A percentile compares a stretch with the other conserved stretches of the same genome.
Conservation (phyloP, 2,888 invertebrate genomes). For the Lochmaea capreae region DNA sequence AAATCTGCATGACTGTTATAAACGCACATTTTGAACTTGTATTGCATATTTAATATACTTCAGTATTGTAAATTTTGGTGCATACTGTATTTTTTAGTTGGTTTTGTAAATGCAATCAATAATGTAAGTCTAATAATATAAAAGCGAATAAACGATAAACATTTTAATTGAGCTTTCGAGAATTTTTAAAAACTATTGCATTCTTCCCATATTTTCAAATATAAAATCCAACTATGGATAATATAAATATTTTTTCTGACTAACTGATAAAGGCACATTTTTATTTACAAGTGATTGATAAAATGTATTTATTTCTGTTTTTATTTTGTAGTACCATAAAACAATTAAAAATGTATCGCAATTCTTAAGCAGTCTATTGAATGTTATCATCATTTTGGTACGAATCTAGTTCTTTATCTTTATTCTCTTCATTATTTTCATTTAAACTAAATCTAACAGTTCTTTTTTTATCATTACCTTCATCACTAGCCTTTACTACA, state of each 20-base stretch:
- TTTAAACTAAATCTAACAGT: slow-evolving; percentile 37
- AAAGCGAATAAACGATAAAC: no score
- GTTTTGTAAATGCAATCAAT: background rate
- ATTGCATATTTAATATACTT: background rate
- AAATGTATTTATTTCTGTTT: background rate
- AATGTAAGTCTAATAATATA: no score
- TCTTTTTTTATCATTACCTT: slow-evolving; percentile 36
- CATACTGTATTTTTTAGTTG: background rate
- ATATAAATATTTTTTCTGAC: no score
- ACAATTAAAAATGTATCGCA: background rate
- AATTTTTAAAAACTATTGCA: no score
- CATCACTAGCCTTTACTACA: slow-evolving; percentile 38
- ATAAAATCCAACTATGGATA: no score
- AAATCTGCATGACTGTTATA: no score
- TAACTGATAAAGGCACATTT: no score
- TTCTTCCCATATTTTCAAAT: no score
- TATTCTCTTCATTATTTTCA: slow-evolving; percentile 16
- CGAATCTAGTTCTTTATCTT: background rate
- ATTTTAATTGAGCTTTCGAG: no score
- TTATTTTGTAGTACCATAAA: background rate
- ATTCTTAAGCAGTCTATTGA: background rate
- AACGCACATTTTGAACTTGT: no score
- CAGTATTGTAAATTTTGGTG: no score
- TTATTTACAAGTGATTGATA: no score
- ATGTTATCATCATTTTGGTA: background rate